These are phyloP conservation scores for Podarcis cretensis DNA, from an alignment of 2,113 vertebrate species.

Conservation along the genomic window DNA sequence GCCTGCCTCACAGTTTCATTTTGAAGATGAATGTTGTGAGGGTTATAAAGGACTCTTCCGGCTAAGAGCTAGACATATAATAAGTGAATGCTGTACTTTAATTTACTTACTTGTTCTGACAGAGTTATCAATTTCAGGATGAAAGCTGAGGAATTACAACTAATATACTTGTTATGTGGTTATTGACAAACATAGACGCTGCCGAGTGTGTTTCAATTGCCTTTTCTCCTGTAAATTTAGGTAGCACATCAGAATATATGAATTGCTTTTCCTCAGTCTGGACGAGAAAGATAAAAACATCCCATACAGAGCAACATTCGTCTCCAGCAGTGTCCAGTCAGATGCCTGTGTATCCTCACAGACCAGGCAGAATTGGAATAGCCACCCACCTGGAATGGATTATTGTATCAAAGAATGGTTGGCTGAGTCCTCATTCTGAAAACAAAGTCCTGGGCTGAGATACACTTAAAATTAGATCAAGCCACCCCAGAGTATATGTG, in stretches of 20 bases:
- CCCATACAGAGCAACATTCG: neutral
- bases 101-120: constrained; percentile 12
- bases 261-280: too few relatives aligned
- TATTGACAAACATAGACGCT: constrained; percentile 12
- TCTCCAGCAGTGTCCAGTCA: neutral
- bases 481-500: too few relatives aligned
- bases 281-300: neutral
- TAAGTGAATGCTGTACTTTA: constrained; percentile 13
- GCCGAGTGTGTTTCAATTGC: neutral
- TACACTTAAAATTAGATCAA: too few relatives aligned
- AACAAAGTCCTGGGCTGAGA: too few relatives aligned
- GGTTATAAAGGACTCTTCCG: neutral
- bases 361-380: neutral
- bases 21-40: constrained; percentile 13
- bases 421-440: too few relatives aligned
- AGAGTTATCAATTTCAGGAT: constrained; percentile 11
- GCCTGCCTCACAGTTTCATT: constrained; percentile 18
- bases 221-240: neutral
- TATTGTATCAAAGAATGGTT: too few relatives aligned
- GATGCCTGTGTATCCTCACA: too few relatives aligned
- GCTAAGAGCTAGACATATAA: neutral
- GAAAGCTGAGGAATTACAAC: neutral
- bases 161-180: neutral
- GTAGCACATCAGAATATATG: neutral
- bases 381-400: too few relatives aligned